Base-by-base conservation (phyloP, 2,797 vertebrate species). In the Anisognathus igniventris region DNA sequence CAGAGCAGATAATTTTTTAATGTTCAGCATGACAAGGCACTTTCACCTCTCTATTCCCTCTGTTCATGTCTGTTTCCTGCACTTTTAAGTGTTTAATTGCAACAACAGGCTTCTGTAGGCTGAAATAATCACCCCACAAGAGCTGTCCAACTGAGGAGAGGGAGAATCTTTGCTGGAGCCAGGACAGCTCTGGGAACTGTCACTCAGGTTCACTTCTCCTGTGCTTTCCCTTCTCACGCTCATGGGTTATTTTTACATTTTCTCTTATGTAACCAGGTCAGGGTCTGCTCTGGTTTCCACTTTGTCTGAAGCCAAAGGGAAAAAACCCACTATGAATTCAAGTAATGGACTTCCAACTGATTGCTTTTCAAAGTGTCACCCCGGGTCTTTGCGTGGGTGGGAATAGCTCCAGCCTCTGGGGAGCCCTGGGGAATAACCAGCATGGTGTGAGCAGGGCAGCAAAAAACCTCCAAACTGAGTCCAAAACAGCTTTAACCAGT, bases 261-360 rank as follows among this genome's bases (percentile, higher is more conserved):
- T 92, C 47, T 75, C 66, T 96, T 94, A 91, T 21, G 44, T 73
- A 95, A 94, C 56, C 87, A 70, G 86, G 92, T 84, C 90, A 78
- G 85, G 64, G 42, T 87, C 70, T 94, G 93, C 73, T 91, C 90
- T 92, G 71, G 31, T 95, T 96, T 92, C 61, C 35, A 58, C 65
- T 88, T 76, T 72, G 75, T 51, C 48, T 83, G 87, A 88, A 91
- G 75, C 57, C 74, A 83, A 91, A 94, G 76, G 39, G 28, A 50
- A 57, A 96, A 90, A 87, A 28, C 2, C 9, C 71, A 72, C 58
- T 39, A 19, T 30, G 18, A 79, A 80, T 70, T 75, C 51, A 89
- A 88, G 54, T 45, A 88, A 48, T 10, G 24, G 57, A 30, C 53
- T 92, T 92, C 57, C 75, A 60, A 39, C 16, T 27, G n/a, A 64